These are phyloP conservation scores for Vesta saturnalis DNA, from an alignment of 2,888 invertebrate genomes.

Conservation along the genomic window DNA sequence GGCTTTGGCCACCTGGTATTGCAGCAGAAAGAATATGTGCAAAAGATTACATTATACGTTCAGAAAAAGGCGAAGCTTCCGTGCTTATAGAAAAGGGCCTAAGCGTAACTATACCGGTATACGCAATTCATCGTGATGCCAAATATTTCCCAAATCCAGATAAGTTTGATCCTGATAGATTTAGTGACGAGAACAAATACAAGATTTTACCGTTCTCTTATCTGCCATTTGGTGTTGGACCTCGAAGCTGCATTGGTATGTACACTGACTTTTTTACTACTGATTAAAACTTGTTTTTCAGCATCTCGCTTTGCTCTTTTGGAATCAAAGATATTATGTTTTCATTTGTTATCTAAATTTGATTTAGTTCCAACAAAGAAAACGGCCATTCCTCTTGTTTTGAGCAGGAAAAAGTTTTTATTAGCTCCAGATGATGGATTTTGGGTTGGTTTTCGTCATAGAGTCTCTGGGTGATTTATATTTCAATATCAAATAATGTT, in stretches of 20 bases:
- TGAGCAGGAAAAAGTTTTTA: neutral
- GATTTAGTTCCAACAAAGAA: constrained; percentile 43
- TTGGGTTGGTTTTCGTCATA: constrained; percentile 15
- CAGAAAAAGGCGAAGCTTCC: constrained; percentile 55
- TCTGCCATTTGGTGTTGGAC: constrained; percentile 66
- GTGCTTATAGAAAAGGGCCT: constrained; percentile 61
- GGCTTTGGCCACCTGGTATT: constrained; percentile 67
- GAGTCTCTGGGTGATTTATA: too few relatives aligned
- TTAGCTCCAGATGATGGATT: constrained; percentile 21
- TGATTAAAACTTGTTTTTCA: constrained; percentile 46
- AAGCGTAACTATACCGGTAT: constrained; percentile 62
- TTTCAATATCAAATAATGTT: too few relatives aligned
- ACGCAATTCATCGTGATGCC: constrained; percentile 67
- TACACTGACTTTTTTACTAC: constrained; percentile 52
- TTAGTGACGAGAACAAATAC: constrained; percentile 65
- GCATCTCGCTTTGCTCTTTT: constrained; percentile 55
- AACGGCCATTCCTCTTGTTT: constrained; percentile 23
- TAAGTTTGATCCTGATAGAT: constrained; percentile 66
- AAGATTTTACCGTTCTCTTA: constrained; percentile 64
- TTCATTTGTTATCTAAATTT: constrained; percentile 55
- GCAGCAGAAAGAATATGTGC: constrained; percentile 66
- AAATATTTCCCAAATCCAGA: constrained; percentile 67
- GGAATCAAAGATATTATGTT: constrained; percentile 59
- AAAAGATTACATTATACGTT: constrained; percentile 66
- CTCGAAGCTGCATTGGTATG: constrained; percentile 59